These are phyloP conservation scores for Drosophila tripunctata DNA, from an alignment of 2,888 invertebrate species.

Conservation along the genomic window DNA sequence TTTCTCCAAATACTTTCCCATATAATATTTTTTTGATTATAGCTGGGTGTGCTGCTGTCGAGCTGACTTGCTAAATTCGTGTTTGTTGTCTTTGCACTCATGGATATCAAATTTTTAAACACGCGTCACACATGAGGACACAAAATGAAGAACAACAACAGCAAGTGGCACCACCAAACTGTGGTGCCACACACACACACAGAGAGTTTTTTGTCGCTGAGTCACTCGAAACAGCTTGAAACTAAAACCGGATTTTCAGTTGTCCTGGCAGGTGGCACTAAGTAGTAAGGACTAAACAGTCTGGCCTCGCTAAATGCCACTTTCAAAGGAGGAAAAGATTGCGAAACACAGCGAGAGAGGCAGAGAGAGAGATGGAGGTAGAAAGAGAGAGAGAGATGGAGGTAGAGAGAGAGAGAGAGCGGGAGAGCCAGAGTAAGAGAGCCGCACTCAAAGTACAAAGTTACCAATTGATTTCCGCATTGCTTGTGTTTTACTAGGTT, in stretches of 20 bases:
- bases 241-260: slow-evolving; percentile 43
- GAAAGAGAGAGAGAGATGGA: not conserved
- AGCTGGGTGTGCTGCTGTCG: not conserved
- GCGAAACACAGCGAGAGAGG: slow-evolving; percentile 1
- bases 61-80: not conserved
- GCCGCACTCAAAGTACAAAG: slow-evolving; percentile 31
- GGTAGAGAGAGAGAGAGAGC: not conserved
- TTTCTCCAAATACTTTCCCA: too few species aligned
- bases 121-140: slow-evolving; percentile 71
- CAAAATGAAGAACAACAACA: slow-evolving; percentile 21
- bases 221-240: slow-evolving; percentile 30
- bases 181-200: slow-evolving; percentile 1
- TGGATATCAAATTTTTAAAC: slow-evolving; percentile 78
- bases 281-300: slow-evolving; percentile 14
- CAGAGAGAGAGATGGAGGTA: not conserved
- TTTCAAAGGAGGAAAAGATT: not conserved
- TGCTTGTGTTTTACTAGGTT: slow-evolving; percentile 1
- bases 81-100: slow-evolving; percentile 51
- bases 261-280: slow-evolving; percentile 16
- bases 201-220: slow-evolving; percentile 15
- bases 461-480: slow-evolving; percentile 36
- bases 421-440: not conserved
- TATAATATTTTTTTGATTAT: too few species aligned
- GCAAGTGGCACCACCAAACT: slow-evolving; percentile 2
- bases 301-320: slow-evolving; percentile 9